A percentile compares a stretch with the other conserved stretches of the same genome.
Conservation (phyloP, 2,797 vertebrate species). For the Peromyscus nudipes region DNA sequence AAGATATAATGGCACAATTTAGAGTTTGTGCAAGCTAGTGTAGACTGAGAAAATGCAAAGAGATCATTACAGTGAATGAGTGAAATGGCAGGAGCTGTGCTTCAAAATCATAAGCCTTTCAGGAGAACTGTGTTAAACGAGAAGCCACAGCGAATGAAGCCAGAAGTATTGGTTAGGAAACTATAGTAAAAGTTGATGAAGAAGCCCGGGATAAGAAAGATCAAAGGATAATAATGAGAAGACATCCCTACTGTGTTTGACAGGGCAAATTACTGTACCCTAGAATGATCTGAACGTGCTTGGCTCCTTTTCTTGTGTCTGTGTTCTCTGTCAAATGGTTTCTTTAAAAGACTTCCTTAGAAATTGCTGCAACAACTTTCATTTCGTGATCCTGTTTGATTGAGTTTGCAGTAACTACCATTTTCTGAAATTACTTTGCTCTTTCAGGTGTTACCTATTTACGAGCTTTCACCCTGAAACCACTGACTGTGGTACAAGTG, state of each 20-base stretch:
- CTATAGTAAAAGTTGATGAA: neutral
- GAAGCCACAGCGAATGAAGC: neutral
- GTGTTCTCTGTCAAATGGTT: neutral
- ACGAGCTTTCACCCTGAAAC: neutral
- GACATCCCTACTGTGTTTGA: neutral
- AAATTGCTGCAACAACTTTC: neutral
- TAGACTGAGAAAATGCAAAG: neutral
- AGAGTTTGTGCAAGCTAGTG: neutral
- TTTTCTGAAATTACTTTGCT: slow-evolving; percentile 53
- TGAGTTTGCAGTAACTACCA: neutral
- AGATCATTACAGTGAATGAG: neutral
- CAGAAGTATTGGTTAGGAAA: neutral
- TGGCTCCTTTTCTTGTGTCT: neutral
- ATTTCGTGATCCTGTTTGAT: neutral
- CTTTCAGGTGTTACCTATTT: slow-evolving; percentile 40
- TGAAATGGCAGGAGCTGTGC: neutral
- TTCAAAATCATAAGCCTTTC: slow-evolving; percentile 5
- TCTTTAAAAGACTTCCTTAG: neutral
- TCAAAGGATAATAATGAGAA: neutral
- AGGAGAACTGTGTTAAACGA: neutral
- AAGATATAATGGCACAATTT: neutral
- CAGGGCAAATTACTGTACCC: neutral
- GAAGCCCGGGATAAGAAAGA: neutral
- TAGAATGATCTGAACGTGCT: neutral
- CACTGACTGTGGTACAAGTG: neutral